Conservation (phyloP, 2,888 invertebrate genomes). For the Orchesellides sinensis region DNA sequence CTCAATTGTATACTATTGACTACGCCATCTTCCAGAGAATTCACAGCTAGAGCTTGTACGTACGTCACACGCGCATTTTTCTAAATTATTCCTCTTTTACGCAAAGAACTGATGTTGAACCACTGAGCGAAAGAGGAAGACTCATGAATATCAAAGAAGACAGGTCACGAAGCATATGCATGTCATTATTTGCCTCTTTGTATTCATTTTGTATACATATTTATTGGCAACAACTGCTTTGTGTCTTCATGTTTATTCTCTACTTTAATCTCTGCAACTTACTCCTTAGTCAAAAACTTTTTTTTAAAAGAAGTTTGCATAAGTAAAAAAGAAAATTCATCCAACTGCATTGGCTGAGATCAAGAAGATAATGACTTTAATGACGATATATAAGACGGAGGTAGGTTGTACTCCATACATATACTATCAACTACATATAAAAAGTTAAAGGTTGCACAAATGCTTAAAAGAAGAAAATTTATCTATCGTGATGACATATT, state of each 20-base stretch:
- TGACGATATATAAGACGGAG: not conserved
- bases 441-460: slow-evolving; percentile 1
- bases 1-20: too few species aligned
- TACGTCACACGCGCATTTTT: too few species aligned
- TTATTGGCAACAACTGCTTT: not conserved
- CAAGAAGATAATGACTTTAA: not conserved
- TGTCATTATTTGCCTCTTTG: not conserved
- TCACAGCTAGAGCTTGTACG: too few species aligned
- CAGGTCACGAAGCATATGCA: not conserved
- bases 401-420: not conserved
- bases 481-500: slow-evolving; percentile 2
- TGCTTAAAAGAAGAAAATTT: not conserved
- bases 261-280: not conserved
- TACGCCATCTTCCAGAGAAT: too few species aligned
- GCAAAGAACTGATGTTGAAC: too few species aligned
- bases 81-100: too few species aligned
- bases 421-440: too few species aligned
- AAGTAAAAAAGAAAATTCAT: not conserved
- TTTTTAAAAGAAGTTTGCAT: not conserved
- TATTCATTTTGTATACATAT: not conserved
- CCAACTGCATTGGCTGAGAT: not conserved
- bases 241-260: not conserved
- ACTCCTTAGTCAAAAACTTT: slow-evolving; percentile 1
- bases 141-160: too few species aligned
- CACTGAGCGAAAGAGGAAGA: too few species aligned